phyloP scores from a whole-genome alignment of 64 coral and sea anemone genomes.

The Dendronephthya gigantea region DNA sequence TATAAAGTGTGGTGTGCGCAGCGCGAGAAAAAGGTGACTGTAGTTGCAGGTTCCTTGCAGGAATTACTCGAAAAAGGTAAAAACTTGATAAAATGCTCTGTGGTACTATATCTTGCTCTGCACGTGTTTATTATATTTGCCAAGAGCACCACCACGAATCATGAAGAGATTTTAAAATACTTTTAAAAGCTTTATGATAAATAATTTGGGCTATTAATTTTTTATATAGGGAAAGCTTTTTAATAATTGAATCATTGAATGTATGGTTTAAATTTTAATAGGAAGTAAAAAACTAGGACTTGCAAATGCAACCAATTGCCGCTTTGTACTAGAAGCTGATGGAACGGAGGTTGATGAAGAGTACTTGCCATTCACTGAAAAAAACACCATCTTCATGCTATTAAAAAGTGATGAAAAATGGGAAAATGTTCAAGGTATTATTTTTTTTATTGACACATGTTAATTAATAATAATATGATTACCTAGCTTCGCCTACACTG shows the following conservation, averaged over 20 bases:
- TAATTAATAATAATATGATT: too few species aligned
- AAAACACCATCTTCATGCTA: background rate
- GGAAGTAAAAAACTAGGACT: background rate
- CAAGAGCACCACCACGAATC: too few species aligned
- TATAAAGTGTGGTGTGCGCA: background rate
- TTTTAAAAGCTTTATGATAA: too few species aligned
- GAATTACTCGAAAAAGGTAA: background rate
- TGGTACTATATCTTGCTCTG: too few species aligned
- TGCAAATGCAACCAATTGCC: background rate
- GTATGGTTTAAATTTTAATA: background rate
- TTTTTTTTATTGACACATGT: background rate
- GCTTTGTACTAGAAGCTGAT: background rate
- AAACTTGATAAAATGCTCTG: background rate
- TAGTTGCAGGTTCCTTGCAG: background rate
- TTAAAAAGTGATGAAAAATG: slow-evolving; percentile 5
- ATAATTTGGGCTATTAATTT: too few species aligned
- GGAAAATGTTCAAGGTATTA: background rate
- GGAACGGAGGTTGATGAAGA: background rate
- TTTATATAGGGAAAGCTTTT: too few species aligned
- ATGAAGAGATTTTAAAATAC: too few species aligned
- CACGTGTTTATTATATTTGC: too few species aligned
- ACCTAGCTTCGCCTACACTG: too few species aligned
- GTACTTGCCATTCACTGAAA: background rate
- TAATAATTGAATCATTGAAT: too few species aligned
- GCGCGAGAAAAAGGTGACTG: background rate